Evolutionary conservation across 53 echinoderm and acorn worm genomes (phyloP).

Genomic region (Holothuria scabra): DNA sequence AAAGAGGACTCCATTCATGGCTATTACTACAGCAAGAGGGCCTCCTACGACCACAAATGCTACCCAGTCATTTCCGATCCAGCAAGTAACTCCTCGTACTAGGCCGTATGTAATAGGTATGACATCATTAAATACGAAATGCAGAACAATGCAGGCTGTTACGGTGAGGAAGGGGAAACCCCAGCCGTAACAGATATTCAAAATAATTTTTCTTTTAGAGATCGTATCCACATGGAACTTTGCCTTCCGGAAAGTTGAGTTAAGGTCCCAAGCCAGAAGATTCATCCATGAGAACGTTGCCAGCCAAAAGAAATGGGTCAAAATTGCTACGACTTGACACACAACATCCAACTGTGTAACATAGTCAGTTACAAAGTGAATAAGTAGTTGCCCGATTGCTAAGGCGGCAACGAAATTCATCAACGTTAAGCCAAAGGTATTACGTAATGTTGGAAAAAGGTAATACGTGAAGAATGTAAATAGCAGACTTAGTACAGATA

Average conservation of each 20-base stretch:
- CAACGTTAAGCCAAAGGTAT: slow-evolving; percentile 46
- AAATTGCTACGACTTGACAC: slow-evolving; percentile 32
- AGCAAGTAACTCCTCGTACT: neutral
- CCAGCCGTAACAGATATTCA: slow-evolving; percentile 11
- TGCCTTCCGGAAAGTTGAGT: slow-evolving; percentile 6
- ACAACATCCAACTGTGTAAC: slow-evolving; percentile 21
- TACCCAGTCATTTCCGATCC: slow-evolving; percentile 4
- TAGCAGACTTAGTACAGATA: slow-evolving; percentile 43
- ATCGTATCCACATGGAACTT: no score
- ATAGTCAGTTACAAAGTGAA: slow-evolving; percentile 51
- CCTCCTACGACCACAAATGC: neutral
- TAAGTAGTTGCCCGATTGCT: slow-evolving; percentile 27
- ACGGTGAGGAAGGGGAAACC: neutral
- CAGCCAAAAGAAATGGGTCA: slow-evolving; percentile 47
- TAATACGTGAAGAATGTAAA: slow-evolving; percentile 46
- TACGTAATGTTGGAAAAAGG: slow-evolving; percentile 35
- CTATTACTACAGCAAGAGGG: neutral
- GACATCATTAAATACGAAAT: neutral
- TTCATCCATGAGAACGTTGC: slow-evolving; percentile 56
- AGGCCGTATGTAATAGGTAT: slow-evolving; percentile 12
- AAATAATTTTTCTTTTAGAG: neutral
- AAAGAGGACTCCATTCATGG: slow-evolving; percentile 17
- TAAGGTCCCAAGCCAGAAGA: slow-evolving; percentile 53
- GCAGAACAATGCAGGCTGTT: neutral
- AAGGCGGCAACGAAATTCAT: slow-evolving; percentile 43